Conservation (phyloP, 2,888 invertebrate genomes). For the Mythimna loreyi region DNA sequence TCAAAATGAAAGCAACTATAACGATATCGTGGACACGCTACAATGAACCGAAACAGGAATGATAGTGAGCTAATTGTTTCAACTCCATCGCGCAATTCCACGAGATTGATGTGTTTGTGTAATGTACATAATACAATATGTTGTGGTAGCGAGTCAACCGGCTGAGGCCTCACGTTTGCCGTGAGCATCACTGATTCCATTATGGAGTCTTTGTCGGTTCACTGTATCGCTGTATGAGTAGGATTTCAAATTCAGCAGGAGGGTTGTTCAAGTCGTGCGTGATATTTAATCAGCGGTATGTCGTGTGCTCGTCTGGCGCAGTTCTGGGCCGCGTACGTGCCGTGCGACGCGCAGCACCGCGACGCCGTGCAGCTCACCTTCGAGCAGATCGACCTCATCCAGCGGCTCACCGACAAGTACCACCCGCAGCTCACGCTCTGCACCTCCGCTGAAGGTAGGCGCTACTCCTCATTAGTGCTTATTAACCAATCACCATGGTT, state of each 20-base stretch:
- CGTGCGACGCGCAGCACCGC: conserved; percentile 95
- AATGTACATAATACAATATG: conserved; percentile 46
- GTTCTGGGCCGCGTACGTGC: conserved; percentile 97
- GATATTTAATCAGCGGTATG: conserved; percentile 81
- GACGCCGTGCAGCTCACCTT: conserved; percentile 96
- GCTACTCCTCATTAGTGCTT: neutral
- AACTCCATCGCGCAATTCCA: conserved; percentile 66
- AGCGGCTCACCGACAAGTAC: conserved; percentile 95
- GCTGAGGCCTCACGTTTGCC: conserved; percentile 54
- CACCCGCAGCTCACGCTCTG: conserved; percentile 94
- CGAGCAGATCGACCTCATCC: conserved; percentile 96
- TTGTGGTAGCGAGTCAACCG: conserved; percentile 60
- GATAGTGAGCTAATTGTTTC: conserved; percentile 70
- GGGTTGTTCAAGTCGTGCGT: conserved; percentile 75
- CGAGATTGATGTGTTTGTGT: conserved; percentile 61
- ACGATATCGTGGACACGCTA: conserved; percentile 64
- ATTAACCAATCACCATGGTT: neutral
- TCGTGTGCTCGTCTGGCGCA: conserved; percentile 81
- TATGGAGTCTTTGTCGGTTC: conserved; percentile 70
- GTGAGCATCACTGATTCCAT: conserved; percentile 64
- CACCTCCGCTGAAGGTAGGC: conserved; percentile 94
- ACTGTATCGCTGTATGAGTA: conserved; percentile 64
- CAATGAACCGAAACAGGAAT: conserved; percentile 68
- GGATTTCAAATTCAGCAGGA: conserved; percentile 75
- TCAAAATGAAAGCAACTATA: conserved; percentile 34